Base-by-base conservation (phyloP, 2,888 invertebrate species). In the Thymelicus sylvestris region DNA sequence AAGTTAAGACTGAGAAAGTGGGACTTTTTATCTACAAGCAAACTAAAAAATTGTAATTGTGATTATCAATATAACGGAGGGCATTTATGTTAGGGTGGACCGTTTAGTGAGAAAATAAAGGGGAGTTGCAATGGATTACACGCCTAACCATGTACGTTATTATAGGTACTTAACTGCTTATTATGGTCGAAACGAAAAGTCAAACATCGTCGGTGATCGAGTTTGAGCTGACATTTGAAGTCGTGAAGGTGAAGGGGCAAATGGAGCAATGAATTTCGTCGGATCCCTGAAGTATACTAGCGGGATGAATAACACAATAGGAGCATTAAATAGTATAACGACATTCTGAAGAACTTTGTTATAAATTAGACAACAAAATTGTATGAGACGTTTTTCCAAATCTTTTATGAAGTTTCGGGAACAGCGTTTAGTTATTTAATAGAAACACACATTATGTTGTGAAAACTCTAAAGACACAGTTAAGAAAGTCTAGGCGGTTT, bases 141-240 rank as follows among this genome's bases (percentile, higher is more conserved):
- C 86, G 88, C 84, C 81, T 85, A 86, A 86, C 85, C 82, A 81
- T 88, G 78, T 82, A 84, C 81, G 86, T 86, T 88, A 85, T 81
- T 87, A 85, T 82, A 72, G 83, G 80, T 84, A 87, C 83, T 91
- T 86, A 89, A 83, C 87, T 85, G 84, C 86, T 88, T 88, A 89
- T 89, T 89, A 88, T 79, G 81, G 81, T 83, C 75, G 80, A 78
- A 85, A 81, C 83, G 83, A 82, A 83, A 89, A 89, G 88, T 86
- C 86, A 90, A 90, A 86, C 78, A 83, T 65, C 13, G 76, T 74
- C 57, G 13, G 69, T 72, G 73, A 67, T 77, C 77, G 78, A 78
- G 78, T 72, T 62, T 71, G 73, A 72, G 61, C 75, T 83, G 81
- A 80, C 82, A 81, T 83, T 83, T 81, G 78, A 73, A 79, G 76